phyloP scores from a whole-genome alignment of 2,888 invertebrate genomes.

The Drymonia ruficornis region DNA sequence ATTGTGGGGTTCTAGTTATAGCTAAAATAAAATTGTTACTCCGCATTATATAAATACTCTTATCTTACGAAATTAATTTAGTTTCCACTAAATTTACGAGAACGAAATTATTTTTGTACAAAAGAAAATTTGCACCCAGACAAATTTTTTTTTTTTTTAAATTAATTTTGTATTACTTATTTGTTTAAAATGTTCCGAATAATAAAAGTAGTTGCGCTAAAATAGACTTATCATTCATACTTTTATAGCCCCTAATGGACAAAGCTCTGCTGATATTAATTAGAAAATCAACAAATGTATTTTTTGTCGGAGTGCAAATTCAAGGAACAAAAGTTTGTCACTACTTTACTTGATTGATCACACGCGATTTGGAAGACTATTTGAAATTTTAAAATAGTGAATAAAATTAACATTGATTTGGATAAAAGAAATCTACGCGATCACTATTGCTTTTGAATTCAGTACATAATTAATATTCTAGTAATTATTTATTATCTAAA shows the following conservation, averaged over 20 bases:
- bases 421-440: constrained; percentile 41
- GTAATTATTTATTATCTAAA: constrained; percentile 50
- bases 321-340: constrained; percentile 32
- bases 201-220: neutral
- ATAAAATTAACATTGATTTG: constrained; percentile 26
- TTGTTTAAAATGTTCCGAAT: neutral
- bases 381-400: constrained; percentile 60
- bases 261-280: no score
- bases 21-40: constrained; percentile 58
- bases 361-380: constrained; percentile 81
- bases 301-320: constrained; percentile 16
- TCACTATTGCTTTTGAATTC: constrained; percentile 71
- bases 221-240: no score
- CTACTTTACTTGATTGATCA: constrained; percentile 54
- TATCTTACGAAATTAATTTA: neutral
- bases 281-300: neutral
- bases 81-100: constrained; percentile 10
- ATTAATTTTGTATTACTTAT: no score
- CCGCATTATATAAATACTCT: constrained; percentile 53
- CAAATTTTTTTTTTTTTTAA: no score
- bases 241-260: no score
- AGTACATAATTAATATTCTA: constrained; percentile 57
- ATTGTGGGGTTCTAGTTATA: constrained; percentile 63
- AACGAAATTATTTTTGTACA: constrained; percentile 13
- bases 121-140: constrained; percentile 5